Evolutionary conservation across 1,140 invertebrate genomes (phyloP), one percentile per base, ranked within the genome.

Genomic region (Streblospio benedicti): DNA sequence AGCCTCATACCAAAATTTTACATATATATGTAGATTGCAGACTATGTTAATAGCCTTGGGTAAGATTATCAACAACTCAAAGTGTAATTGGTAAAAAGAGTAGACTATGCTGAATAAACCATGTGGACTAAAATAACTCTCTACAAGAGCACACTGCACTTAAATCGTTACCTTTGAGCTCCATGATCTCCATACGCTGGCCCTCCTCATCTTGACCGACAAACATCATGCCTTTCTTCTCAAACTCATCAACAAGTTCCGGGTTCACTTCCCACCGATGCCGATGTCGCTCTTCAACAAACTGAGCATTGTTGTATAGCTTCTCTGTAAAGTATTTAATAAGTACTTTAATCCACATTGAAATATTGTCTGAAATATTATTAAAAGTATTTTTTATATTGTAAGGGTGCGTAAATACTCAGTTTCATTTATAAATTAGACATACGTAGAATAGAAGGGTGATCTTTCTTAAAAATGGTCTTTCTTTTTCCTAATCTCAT

Each of bases 401-500:
- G 20, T 28, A 41, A 41, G 38, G 38, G 28, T 53, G 14, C 20
- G 32, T 9, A 53, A 12, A 31, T 20, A 50, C 47, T 9, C 18
- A 28, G 9, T 12, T 18, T 9, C 47, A 20, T 18, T 28, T 30
- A 12, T 6, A 28, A 14, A 53, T 30, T 9, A 25, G 31, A 44
- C 86, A 85, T 77, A 90, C 88, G 83, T 43, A 91, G 78, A 58
- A 87, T 78, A 64, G 84, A 86, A 49, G 84, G 83, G 31, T 72
- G n/a, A n/a, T n/a, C 61, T 3, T 63, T 73, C 16, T 78, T 80
- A 68, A 99, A 93, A 35, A 87, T 77, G 1, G 96, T 99, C 44
- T 83, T 85, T 65, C 93, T 84, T 72, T 89, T 91, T 12, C 97
- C 97, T 9, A 99, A 80, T 60, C 97, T 82, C 97, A 99, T 99